Evolutionary conservation across 2,888 invertebrate species (phyloP).

Genomic region (Cylloceria caligata): DNA sequence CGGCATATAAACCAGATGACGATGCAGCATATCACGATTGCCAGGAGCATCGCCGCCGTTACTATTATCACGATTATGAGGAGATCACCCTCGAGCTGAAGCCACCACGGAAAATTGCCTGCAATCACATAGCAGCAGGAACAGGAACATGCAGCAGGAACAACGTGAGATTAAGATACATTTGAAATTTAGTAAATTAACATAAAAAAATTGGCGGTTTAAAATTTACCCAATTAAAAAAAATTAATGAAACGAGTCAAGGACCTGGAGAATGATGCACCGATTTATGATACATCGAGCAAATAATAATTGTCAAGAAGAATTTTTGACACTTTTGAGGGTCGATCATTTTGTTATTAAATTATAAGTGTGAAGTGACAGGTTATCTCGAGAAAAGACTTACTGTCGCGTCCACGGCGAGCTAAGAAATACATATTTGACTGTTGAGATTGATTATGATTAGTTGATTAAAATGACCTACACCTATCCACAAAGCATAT

Average conservation of each 20-base stretch:
- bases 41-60: conserved; percentile 88
- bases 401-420: conserved; percentile 71
- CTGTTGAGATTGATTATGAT: conserved; percentile 31
- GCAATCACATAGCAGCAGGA: conserved; percentile 68
- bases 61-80: conserved; percentile 90
- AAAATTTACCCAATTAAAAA: background rate
- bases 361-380: background rate
- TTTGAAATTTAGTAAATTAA: background rate
- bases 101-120: conserved; percentile 94
- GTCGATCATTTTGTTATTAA: background rate
- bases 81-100: conserved; percentile 91
- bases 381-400: conserved; percentile 38
- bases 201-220: background rate
- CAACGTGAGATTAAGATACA: background rate
- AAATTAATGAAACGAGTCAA: background rate
- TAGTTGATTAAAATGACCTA: background rate
- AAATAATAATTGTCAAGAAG: background rate
- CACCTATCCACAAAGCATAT: background rate
- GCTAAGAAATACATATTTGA: conserved; percentile 65
- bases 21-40: conserved; percentile 93
- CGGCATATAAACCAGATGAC: conserved; percentile 94
- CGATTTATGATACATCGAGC: background rate
- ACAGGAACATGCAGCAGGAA: background rate
- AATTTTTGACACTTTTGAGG: too few relatives aligned
- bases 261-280: background rate